These are phyloP conservation scores for Eleutherodactylus coqui DNA, from an alignment of 2,797 vertebrate species.

Conservation along the genomic window DNA sequence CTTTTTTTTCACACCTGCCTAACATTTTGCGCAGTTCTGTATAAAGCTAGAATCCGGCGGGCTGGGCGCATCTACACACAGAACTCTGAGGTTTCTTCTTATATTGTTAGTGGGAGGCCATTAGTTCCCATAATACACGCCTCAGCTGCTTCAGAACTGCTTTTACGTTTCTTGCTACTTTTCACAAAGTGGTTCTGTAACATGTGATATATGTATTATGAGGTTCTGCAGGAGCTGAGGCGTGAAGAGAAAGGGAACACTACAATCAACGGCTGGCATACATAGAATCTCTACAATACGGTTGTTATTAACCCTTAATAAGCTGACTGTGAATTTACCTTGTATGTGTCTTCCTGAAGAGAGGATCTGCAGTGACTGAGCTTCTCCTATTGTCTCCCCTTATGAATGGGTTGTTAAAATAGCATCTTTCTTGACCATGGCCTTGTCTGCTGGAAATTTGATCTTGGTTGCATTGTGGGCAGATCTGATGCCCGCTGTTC, in stretches of 20 bases:
- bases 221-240: neutral
- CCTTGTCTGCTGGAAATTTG: constrained; percentile 54
- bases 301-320: neutral
- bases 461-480: constrained; percentile 45
- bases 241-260: too few species aligned
- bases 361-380: neutral
- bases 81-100: too few species aligned
- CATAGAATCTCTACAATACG: too few species aligned
- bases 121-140: too few species aligned
- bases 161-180: neutral
- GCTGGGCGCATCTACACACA: too few species aligned
- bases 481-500: constrained; percentile 9
- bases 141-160: too few species aligned
- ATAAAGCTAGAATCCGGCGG: too few species aligned
- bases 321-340: neutral
- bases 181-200: neutral
- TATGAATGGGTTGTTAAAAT: constrained; percentile 59
- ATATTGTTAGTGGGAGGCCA: too few species aligned
- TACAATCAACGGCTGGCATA: too few species aligned
- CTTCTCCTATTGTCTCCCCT: constrained; percentile 25
- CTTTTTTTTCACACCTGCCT: too few species aligned
- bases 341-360: neutral
- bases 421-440: constrained; percentile 48
- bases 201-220: neutral
- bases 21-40: too few species aligned